A percentile compares a stretch with the other conserved stretches of the same genome.
These are phyloP conservation scores for Achlya flavicornis DNA, from an alignment of 2,888 invertebrate genomes.

Conservation along the genomic window DNA sequence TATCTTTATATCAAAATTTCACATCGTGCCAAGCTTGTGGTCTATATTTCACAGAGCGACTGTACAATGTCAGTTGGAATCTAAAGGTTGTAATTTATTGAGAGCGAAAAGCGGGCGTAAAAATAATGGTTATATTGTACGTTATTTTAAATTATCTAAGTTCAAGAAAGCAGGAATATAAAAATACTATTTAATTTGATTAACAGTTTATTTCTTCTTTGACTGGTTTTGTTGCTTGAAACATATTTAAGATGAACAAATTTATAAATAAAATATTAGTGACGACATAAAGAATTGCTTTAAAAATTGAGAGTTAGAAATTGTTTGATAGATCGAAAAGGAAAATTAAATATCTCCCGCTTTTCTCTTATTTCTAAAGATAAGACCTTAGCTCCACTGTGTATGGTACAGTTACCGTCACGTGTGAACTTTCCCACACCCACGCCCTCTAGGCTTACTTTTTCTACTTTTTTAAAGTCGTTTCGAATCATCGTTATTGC, in stretches of 20 bases:
- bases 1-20: constrained; percentile 37
- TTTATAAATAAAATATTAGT: no score
- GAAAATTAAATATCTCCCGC: background rate
- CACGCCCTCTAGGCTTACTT: constrained; percentile 66
- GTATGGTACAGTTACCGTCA: constrained; percentile 67
- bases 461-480: constrained; percentile 65
- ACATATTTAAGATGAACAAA: no score
- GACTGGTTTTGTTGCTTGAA: no score
- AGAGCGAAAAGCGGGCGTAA: background rate
- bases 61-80: constrained; percentile 26
- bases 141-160: no score
- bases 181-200: no score
- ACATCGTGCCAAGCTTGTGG: constrained; percentile 34
- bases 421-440: constrained; percentile 84
- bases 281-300: no score
- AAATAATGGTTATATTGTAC: no score
- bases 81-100: constrained; percentile 1
- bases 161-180: no score
- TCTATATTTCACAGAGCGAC: constrained; percentile 47
- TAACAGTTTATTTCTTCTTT: no score
- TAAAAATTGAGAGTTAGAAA: no score
- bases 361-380: constrained; percentile 29
- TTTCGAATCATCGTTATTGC: constrained; percentile 56
- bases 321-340: no score
- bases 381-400: constrained; percentile 37